Evolutionary conservation across 2,888 invertebrate species (phyloP), one percentile per base, ranked within the genome.

Genomic region (Fragum sueziense): DNA sequence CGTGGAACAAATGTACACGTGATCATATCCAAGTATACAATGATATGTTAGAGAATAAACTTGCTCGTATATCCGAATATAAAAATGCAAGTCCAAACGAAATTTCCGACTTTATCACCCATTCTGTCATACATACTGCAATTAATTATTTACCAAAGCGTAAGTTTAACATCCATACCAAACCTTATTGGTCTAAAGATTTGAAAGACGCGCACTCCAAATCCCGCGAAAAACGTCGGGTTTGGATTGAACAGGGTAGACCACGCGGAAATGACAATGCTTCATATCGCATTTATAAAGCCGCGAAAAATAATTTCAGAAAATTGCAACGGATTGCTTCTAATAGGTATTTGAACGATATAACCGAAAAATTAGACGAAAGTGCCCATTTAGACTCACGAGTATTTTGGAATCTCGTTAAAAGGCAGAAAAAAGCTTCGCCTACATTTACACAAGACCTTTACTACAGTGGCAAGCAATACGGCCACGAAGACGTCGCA

Each of bases 111-210:
- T 52, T 14, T n/a, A 52, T 52, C 3, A 25, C 67, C 17, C 33
- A 2, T n/a, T 31, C 51, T 2, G 25, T 34, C 31, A 33, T 37
- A n/a, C 20, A 51, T 11, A n/a, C 51, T 34, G 73, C 73, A 2
- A 47, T 33, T 1, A 22, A 25, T 9, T 33, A 31, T 4, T 29
- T 73, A 27, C 67, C 73, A 9, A 9, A 34, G 9, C 37, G 54
- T 29, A 73, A 67, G 22, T 65, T 73, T 52, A 65, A 67, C 29
- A 47, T 25, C 14, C 73, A 67, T 22, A 62, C 73, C 7, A 73
- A 73, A 67, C 73, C 73, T 9, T 73, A 73, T 52, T 73, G 73
- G 73, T 47, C 52, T 7, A 17, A 33, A 20, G 73, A 73, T 22
- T 41, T 73, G 29, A 73, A 67, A 65, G 51, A 31, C 7, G 52